phyloP scores from a whole-genome alignment of 2,888 invertebrate genomes.

The Rhogogaster chlorosoma region DNA sequence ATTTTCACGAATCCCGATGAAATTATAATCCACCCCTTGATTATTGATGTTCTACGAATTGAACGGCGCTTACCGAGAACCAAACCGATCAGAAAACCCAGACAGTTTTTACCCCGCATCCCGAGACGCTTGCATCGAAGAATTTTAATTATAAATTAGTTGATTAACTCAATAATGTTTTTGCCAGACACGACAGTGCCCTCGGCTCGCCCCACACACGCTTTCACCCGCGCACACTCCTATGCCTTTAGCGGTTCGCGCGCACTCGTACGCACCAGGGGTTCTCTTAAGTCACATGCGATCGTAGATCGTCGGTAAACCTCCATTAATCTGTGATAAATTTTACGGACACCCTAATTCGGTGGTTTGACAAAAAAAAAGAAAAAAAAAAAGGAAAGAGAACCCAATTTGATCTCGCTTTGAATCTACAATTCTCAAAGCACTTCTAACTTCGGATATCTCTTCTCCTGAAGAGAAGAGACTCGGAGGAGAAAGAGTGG shows the following conservation, averaged over 20 bases:
- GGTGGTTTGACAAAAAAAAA: neutral
- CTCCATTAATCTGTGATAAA: neutral
- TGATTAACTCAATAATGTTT: slow-evolving; percentile 78
- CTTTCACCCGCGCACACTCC: slow-evolving; percentile 45
- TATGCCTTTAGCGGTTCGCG: slow-evolving; percentile 25
- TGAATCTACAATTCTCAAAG: neutral
- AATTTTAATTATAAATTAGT: slow-evolving; percentile 79
- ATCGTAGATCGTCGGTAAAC: neutral
- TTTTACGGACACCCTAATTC: neutral
- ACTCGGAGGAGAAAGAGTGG: neutral
- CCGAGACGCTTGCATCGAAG: slow-evolving; percentile 69
- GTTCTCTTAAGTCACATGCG: slow-evolving; percentile 2
- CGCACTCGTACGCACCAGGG: slow-evolving; percentile 34
- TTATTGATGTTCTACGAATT: slow-evolving; percentile 75
- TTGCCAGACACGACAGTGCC: slow-evolving; percentile 71
- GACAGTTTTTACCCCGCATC: slow-evolving; percentile 48
- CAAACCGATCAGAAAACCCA: slow-evolving; percentile 65
- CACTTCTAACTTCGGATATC: neutral
- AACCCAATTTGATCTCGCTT: neutral
- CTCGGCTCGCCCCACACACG: slow-evolving; percentile 63
- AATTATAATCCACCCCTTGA: neutral
- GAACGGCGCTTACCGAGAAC: slow-evolving; percentile 74
- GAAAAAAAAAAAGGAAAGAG: neutral
- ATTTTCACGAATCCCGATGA: neutral
- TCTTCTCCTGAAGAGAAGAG: neutral